Evolutionary conservation across 2,888 invertebrate species (phyloP).

Genomic region (Dilophus febrilis): DNA sequence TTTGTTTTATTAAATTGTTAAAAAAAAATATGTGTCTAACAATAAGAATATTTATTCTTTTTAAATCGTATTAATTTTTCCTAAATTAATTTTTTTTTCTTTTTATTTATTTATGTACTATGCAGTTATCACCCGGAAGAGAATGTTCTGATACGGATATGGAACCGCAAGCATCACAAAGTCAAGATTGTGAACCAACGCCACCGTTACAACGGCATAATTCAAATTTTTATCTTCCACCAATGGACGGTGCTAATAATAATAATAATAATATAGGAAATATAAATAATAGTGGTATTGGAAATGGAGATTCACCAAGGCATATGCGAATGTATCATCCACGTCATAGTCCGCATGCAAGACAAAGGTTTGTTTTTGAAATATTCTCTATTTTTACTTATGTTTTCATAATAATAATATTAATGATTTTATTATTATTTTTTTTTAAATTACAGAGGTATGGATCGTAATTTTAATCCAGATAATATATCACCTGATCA

Average conservation of each 20-base stretch:
- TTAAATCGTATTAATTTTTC: too few species aligned
- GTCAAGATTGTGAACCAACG: constrained; percentile 84
- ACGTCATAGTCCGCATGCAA: constrained; percentile 65
- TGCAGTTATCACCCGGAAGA: constrained; percentile 65
- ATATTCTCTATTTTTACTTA: not conserved
- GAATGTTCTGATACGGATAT: constrained; percentile 69
- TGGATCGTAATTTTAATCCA: constrained; percentile 43
- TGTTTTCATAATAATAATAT: not conserved
- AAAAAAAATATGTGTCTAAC: too few species aligned
- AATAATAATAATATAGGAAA: too few species aligned
- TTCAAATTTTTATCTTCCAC: constrained; percentile 76
- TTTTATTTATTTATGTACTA: constrained; percentile 2
- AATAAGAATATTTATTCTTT: too few species aligned
- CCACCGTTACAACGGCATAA: constrained; percentile 74
- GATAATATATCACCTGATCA: constrained; percentile 42
- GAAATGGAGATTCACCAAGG: constrained; percentile 36
- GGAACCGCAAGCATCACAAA: constrained; percentile 81
- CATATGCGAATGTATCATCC: constrained; percentile 29
- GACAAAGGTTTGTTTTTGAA: constrained; percentile 40
- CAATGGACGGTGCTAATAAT: constrained; percentile 34
- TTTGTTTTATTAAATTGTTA: too few species aligned
- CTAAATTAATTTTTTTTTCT: too few species aligned
- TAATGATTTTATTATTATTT: constrained; percentile 1
- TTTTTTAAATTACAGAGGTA: constrained; percentile 28
- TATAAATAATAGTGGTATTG: constrained; percentile 16